Conservation (phyloP, 2,113 vertebrate species). For the Cnemophilus loriae region DNA sequence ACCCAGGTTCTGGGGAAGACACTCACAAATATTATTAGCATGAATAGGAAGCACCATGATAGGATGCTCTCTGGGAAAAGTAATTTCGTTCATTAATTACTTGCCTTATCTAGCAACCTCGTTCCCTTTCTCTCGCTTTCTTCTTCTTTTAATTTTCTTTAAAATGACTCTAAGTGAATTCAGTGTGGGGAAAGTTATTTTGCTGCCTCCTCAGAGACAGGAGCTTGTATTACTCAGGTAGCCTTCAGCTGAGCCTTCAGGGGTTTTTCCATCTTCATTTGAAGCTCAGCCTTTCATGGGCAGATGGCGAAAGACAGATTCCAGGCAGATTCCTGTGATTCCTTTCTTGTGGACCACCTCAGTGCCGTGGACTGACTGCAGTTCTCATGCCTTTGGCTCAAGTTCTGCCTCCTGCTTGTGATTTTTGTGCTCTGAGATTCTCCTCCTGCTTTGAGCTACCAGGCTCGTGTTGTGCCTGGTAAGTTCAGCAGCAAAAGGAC, state of each 20-base stretch:
- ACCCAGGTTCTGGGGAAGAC: conserved; percentile 23
- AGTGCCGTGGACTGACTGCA: neutral
- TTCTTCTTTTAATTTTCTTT: conserved; percentile 37
- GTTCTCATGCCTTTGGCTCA: neutral
- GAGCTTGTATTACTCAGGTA: conserved; percentile 9
- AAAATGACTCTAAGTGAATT: conserved; percentile 23
- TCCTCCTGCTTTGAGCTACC: neutral
- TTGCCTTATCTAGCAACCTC: conserved; percentile 46
- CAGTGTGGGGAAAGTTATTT: neutral
- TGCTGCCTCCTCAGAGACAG: neutral
- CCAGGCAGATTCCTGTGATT: neutral
- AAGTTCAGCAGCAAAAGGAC: neutral
- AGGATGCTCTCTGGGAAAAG: conserved; percentile 51
- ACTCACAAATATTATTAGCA: conserved; percentile 52
- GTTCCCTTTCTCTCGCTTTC: neutral
- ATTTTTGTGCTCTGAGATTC: neutral
- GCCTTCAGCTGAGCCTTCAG: conserved; percentile 6
- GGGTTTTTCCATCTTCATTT: neutral
- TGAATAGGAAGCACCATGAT: conserved; percentile 45
- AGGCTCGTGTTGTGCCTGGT: neutral
- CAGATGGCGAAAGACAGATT: neutral
- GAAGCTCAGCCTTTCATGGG: neutral
- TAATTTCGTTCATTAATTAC: conserved; percentile 64
- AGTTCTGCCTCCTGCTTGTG: neutral
- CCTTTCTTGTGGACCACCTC: neutral